These are phyloP conservation scores for Gymnothorax reevesii DNA, from an alignment of 2,797 vertebrate species.

Conservation along the genomic window DNA sequence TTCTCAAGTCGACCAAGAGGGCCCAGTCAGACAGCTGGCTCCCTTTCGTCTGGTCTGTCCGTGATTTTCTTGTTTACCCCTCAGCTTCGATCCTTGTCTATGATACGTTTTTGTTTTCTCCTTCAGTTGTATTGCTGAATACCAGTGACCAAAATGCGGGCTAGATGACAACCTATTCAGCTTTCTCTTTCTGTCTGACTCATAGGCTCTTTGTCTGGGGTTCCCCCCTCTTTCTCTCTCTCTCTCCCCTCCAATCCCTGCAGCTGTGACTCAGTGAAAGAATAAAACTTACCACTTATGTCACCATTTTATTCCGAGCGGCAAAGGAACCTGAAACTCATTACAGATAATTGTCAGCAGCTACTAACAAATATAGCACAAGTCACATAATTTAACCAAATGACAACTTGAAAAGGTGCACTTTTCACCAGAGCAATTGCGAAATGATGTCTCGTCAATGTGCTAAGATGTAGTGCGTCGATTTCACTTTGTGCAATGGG, in stretches of 20 bases:
- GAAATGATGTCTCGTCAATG: background rate
- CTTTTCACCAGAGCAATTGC: background rate
- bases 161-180: slow-evolving; percentile 23
- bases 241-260: slow-evolving; percentile 36
- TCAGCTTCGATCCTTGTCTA: slow-evolving; percentile 13
- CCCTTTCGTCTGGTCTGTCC: background rate
- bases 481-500: background rate
- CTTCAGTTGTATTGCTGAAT: slow-evolving; percentile 6
- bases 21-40: background rate
- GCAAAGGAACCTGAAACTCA: slow-evolving; percentile 37
- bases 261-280: slow-evolving; percentile 62
- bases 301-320: slow-evolving; percentile 51
- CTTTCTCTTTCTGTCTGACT: slow-evolving; percentile 18
- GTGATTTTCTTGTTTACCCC: slow-evolving; percentile 13
- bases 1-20: background rate
- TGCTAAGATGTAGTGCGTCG: background rate
- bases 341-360: background rate
- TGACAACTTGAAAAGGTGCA: background rate
- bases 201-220: slow-evolving; percentile 26
- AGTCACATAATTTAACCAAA: background rate
- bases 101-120: slow-evolving; percentile 15
- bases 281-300: slow-evolving; percentile 45
- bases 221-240: background rate
- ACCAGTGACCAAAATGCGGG: slow-evolving; percentile 45
- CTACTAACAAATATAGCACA: background rate